Base-by-base conservation (phyloP, 37 sponge, comb jelly and placozoan species). In the Petrosia ficiformis region DNA sequence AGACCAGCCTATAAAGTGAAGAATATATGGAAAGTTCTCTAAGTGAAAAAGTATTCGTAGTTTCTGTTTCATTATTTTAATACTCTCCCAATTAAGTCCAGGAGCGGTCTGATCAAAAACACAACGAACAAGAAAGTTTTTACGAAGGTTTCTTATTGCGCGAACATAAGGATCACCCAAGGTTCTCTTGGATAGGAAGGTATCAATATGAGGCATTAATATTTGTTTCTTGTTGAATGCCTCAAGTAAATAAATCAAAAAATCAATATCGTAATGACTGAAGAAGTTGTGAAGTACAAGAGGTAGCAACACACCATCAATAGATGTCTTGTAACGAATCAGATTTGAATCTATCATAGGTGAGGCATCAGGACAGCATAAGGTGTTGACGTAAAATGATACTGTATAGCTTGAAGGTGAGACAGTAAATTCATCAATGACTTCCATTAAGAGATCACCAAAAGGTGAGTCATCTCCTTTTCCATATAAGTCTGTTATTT, bases 321-420 rank as follows among this genome's bases (percentile, higher is more conserved):
- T 61, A 6, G 63, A 26, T 29, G 6, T 61, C 26, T 5, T 11
- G 6, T 8, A 26, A n/a, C 28, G 63, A n/a, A 61, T 11, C 11
- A 61, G 14, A n/a, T 61, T 29, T n/a, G 26, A n/a, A 5, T 11
- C 28, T 6, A 61, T 11, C 5, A n/a, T 6, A 6, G 63, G 28
- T 61, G 63, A 26, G n/a, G 28, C 63, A n/a, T 61, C 63, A 11
- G 63, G 63, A 22, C 63, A 61, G 5, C 63, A n/a, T 5, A 61
- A 29, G n/a, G 63, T n/a, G 14, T 5, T 26, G n/a, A 61, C 5
- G 28, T 8, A 8, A n/a, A 26, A n/a, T 5, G 14, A 5, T 26
- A 61, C 5, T n/a, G 63, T n/a, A 29, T 26, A 61, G 63, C 22
- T 26, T n/a, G 63, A 61, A 5, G 25, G 5, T 61, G 28, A 29